These are phyloP conservation scores for Corythaixoides concolor DNA, from an alignment of 2,113 vertebrate genomes.

Conservation along the genomic window DNA sequence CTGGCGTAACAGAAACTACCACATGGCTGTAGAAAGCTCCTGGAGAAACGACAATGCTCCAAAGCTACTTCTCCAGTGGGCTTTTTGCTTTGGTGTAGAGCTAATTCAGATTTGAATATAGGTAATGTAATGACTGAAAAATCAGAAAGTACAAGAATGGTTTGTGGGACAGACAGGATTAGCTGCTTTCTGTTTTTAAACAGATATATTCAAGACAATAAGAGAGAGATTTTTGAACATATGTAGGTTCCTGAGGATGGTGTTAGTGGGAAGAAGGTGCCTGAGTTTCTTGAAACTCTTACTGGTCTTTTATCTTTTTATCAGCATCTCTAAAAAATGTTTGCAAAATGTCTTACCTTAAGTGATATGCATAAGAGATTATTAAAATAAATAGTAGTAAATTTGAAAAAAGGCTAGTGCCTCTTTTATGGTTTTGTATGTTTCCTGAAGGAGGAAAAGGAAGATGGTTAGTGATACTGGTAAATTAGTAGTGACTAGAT, in stretches of 20 bases:
- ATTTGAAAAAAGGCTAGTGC: not conserved
- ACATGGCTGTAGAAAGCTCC: not conserved
- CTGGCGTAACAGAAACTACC: not conserved
- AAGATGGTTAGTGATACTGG: not conserved
- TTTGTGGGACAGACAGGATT: not conserved
- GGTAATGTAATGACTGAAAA: not conserved
- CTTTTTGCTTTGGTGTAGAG: not conserved
- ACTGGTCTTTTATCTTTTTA: not conserved
- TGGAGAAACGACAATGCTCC: rapidly evolving
- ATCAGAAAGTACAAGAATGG: not conserved
- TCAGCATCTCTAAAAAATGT: not conserved
- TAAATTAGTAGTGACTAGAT: not conserved
- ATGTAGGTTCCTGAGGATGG: not conserved
- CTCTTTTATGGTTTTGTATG: not conserved
- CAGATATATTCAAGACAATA: not conserved
- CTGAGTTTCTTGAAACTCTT: not conserved
- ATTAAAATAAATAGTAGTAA: not conserved
- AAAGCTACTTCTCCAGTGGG: not conserved
- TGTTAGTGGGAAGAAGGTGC: not conserved
- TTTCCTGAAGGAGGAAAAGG: not conserved
- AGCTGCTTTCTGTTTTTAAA: not conserved
- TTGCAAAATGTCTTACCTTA: not conserved
- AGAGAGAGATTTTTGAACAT: not conserved
- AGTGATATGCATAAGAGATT: not conserved
- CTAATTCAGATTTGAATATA: not conserved